Evolutionary conservation across 2,888 invertebrate species (phyloP), one percentile per base, ranked within the genome.

Genomic region (Heterodera filipjevi): DNA sequence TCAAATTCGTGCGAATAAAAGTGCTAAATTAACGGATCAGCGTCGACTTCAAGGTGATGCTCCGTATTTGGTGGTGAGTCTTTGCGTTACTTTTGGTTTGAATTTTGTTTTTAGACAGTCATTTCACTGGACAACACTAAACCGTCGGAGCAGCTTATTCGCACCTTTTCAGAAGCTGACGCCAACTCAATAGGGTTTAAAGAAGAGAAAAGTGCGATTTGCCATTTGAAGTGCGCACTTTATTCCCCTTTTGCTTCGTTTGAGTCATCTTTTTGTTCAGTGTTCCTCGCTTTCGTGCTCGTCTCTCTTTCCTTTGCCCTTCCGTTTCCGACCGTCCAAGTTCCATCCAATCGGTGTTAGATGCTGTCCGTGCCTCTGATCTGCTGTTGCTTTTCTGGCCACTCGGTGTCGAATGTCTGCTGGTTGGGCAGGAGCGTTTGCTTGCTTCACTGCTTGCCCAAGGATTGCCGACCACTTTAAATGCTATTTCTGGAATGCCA

Each of bases 341-440:
- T n/a, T n/a, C 82, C 10, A 30, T 86, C 12, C 83, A 86, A 71
- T 82, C 81, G 12, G 84, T 87, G 19, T 80, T 88, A 19, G 87
- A 89, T 75, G 82, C 83, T 12, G 76, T 88, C 59, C 84, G 91
- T 82, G 93, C 95, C 10, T 93, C 95, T 35, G 95, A 96, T 89
- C 94, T 94, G 1, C 92, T 94, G 2, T 88, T 97, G 5, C 93
- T 95, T 89, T 90, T 96, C 14, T 92, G 94, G 80, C 90, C 91
- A n/a, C 44, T 71, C 8, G 76, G 79, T 66, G 78, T 66, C n/a
- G 76, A 79, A 35, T n/a, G 81, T 35, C 19, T 86, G 10, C 76
- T 81, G 27, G 81, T 82, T 35, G 83, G 82, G 82, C 83, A 87
- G 35, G 82, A 84, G 71, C 81, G 84, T 30, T 77, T 87, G 19